phyloP scores from a whole-genome alignment of 1,140 invertebrate species.

The Spodoptera frugiperda region DNA sequence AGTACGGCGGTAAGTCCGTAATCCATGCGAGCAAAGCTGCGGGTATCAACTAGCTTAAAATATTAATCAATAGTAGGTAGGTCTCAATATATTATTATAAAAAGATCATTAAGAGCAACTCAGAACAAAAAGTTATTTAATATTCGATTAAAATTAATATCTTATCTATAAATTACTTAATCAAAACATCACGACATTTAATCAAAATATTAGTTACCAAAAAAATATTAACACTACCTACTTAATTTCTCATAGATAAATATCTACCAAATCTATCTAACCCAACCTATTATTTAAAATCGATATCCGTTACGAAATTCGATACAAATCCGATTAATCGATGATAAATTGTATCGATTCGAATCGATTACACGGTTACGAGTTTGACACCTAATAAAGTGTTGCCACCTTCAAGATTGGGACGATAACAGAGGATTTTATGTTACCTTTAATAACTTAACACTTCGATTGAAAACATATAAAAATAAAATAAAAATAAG shows the following conservation, averaged over 20 bases:
- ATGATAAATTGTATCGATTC: constrained; percentile 45
- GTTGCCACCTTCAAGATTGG: constrained; percentile 27
- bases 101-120: no score
- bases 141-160: neutral
- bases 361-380: constrained; percentile 36
- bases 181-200: constrained; percentile 10
- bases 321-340: constrained; percentile 30
- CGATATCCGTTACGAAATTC: constrained; percentile 32
- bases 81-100: no score
- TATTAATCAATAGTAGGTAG: no score
- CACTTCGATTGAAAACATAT: constrained; percentile 7
- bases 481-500: neutral
- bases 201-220: constrained; percentile 15
- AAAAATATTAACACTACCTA: constrained; percentile 24
- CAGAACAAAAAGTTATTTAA: neutral
- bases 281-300: constrained; percentile 34
- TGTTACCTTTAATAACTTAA: constrained; percentile 33
- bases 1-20: no score
- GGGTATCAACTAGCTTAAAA: no score
- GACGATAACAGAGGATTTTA: constrained; percentile 13
- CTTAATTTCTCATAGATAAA: constrained; percentile 24
- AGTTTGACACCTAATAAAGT: constrained; percentile 41
- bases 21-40: no score
- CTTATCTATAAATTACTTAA: constrained; percentile 10
- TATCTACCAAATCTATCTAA: constrained; percentile 22